Base-by-base conservation (phyloP, 2,888 invertebrate species). In the Brachypalpus laphriformis region DNA sequence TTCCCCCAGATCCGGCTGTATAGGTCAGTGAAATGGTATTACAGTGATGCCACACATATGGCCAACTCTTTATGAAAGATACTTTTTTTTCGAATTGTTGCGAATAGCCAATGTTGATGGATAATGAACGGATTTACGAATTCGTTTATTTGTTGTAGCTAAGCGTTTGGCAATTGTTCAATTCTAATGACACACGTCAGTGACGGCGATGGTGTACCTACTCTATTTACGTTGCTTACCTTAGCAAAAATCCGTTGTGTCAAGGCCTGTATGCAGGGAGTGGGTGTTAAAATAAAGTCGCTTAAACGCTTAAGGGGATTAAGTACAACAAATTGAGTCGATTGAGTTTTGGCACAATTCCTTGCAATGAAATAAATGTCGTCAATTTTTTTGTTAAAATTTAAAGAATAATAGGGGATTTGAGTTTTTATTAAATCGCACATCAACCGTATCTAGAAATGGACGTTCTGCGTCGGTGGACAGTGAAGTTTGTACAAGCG, bases 1-100 rank as follows among this genome's bases (percentile, higher is more conserved):
- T 54, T 61, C 59, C 59, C 59, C 57, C 16, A 34, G 59, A 59
- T 68, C 76, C 76, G 76, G 51, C 75, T 81, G 3, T 76, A 65
- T 76, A 65, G 72, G 82, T 82, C 82, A 82, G 65, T 61, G 66
- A 72, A 66, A 71, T 77, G 57, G 18, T 66, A 72, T 65, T 42
- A 65, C 56, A 20, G 34, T 34, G 34, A 34, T 34, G 34, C 34
- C 34, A 45, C 5, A 28, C 18, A 8, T 16, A 42, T 9, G 45
- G 16, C 56, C 6, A 54, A 54, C 31, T 28, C n/a, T 28, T 54
- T 16, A 54, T 54, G 54, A 31, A 31, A 31, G 16, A 8, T 1
- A 25, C 8, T 47, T 20, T 20, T 47, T 20, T 20, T 20, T 47
- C 5, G 25, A 4, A n/a, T 25, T 20, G 2, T 20, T n/a, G 11